phyloP scores from a whole-genome alignment of 2,113 vertebrate genomes.

The Mystacornis crossleyi region DNA sequence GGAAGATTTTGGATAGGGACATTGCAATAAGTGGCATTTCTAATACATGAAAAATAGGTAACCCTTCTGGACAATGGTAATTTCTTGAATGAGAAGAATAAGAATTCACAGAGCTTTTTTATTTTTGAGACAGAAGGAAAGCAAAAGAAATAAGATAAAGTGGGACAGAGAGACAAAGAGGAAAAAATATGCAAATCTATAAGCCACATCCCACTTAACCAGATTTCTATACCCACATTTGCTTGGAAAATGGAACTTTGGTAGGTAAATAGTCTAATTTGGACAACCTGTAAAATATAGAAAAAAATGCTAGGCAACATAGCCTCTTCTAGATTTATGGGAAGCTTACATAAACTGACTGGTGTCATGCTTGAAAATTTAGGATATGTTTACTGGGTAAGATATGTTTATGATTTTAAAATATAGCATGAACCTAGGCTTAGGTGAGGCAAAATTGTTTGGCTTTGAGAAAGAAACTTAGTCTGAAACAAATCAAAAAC shows the following conservation, averaged over 20 bases:
- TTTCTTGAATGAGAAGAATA: not conserved
- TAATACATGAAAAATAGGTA: not conserved
- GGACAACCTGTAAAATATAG: not conserved
- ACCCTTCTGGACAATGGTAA: not conserved
- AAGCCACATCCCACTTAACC: not conserved
- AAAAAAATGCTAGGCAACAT: not conserved
- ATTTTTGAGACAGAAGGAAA: not conserved
- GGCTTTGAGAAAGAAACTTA: not conserved
- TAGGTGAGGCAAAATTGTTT: not conserved
- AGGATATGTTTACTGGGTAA: not conserved
- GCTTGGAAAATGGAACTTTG: not conserved
- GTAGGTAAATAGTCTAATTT: not conserved
- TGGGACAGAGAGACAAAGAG: no score
- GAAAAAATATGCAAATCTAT: not conserved
- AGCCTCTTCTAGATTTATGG: not conserved
- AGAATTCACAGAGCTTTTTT: not conserved
- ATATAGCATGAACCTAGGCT: not conserved
- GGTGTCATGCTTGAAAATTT: not conserved
- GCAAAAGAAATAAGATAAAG: not conserved
- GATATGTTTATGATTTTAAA: not conserved
- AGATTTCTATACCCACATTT: not conserved
- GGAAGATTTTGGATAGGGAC: not conserved
- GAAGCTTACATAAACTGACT: not conserved
- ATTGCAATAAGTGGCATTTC: not conserved
- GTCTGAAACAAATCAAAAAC: not conserved